Evolutionary conservation across 2,797 vertebrate species (phyloP).

Genomic region (Syncerus caffer): DNA sequence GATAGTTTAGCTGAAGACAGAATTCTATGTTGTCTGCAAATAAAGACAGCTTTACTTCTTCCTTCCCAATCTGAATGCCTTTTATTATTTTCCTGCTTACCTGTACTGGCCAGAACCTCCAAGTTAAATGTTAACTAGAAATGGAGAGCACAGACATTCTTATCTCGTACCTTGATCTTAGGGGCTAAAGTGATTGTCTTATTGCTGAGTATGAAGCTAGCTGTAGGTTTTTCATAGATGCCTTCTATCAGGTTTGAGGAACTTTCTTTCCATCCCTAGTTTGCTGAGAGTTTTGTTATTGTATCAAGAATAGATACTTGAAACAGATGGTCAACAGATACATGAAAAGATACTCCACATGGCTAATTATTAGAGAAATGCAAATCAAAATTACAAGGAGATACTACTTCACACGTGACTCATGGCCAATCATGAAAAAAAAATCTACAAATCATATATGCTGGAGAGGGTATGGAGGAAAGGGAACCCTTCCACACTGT

Average conservation of each 20-base stretch:
- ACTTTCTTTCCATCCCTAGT: neutral
- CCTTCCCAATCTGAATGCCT: neutral
- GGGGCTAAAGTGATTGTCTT: neutral
- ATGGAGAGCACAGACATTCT: neutral
- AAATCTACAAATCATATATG: neutral
- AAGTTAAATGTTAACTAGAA: neutral
- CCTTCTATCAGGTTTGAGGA: neutral
- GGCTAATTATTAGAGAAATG: neutral
- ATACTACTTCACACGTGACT: neutral
- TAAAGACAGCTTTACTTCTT: neutral
- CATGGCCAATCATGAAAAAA: neutral
- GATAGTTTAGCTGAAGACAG: neutral
- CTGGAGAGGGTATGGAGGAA: neutral
- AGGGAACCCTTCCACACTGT: neutral
- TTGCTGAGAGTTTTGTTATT: neutral
- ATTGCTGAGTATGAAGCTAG: neutral
- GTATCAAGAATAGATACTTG: neutral
- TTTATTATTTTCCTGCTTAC: neutral
- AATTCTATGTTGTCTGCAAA: constrained; percentile 10
- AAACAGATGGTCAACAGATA: neutral
- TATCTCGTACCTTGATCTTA: neutral
- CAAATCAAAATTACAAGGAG: neutral
- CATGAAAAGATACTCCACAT: neutral
- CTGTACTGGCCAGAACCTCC: neutral
- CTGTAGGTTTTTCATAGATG: neutral